Evolutionary conservation across 2,113 vertebrate genomes (phyloP).

Genomic region (Amia ocellicauda): DNA sequence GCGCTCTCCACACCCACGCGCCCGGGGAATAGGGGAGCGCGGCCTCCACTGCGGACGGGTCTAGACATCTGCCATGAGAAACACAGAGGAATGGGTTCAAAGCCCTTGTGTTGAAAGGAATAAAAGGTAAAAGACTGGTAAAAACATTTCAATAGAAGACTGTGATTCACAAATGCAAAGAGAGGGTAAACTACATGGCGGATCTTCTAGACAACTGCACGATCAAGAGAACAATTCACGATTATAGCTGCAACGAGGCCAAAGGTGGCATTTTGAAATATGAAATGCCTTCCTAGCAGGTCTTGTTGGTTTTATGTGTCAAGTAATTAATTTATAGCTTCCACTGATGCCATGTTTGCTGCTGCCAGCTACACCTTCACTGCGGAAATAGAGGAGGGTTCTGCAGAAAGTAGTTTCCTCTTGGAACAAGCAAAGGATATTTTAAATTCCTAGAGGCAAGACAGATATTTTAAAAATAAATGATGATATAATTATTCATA

Average conservation of each 20-base stretch:
- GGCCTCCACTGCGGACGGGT: background rate
- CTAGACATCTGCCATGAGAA: constrained; percentile 11
- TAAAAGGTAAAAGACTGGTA: background rate
- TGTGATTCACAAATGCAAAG: too few relatives aligned
- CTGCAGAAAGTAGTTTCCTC: constrained; percentile 57
- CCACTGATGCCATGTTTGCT: background rate
- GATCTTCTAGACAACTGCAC: too few relatives aligned
- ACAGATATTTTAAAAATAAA: too few relatives aligned
- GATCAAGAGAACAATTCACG: constrained; percentile 42
- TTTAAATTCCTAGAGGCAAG: too few relatives aligned
- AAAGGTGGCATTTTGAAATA: constrained; percentile 7
- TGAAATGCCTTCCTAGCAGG: background rate
- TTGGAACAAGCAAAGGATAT: constrained; percentile 35
- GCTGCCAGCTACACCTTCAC: constrained; percentile 1
- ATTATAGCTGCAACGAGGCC: too few relatives aligned
- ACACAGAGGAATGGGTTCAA: constrained; percentile 4
- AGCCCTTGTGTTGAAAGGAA: constrained; percentile 2
- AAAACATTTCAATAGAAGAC: constrained; percentile 2
- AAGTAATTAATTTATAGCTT: background rate
- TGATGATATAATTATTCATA: too few relatives aligned
- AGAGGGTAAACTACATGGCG: too few relatives aligned
- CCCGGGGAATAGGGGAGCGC: background rate
- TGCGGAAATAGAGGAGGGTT: constrained; percentile 27
- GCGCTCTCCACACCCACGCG: constrained; percentile 1
- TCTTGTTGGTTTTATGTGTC: background rate